These are phyloP conservation scores for Drosophila melanosoma DNA, from an alignment of 2,888 invertebrate genomes.

Conservation along the genomic window DNA sequence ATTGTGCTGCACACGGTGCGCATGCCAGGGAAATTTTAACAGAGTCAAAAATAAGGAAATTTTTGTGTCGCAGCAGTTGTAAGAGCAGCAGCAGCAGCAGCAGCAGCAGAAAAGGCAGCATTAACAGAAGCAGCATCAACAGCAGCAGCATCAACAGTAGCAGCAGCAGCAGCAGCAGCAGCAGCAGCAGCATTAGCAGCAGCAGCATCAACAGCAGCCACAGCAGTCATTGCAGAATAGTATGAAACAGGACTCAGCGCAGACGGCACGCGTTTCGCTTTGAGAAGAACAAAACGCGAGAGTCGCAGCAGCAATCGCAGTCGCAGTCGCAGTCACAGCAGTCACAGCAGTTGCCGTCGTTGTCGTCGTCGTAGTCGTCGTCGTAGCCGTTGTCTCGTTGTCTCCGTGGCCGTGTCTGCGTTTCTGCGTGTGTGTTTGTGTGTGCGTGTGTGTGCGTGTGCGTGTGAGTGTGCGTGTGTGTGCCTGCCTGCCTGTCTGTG, in stretches of 20 bases:
- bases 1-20: constrained; percentile 56
- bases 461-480: constrained; percentile 20
- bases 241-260: constrained; percentile 80
- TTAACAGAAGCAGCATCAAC: constrained; percentile 49
- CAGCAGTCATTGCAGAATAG: constrained; percentile 58
- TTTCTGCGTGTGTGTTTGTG: constrained; percentile 34
- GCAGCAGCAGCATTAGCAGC: constrained; percentile 25
- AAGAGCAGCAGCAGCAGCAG: constrained; percentile 32
- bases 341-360: constrained; percentile 29
- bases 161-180: constrained; percentile 22
- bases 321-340: constrained; percentile 23
- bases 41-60: constrained; percentile 62
- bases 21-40: constrained; percentile 78
- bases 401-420: constrained; percentile 40
- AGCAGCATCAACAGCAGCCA: constrained; percentile 30
- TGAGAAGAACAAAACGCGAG: constrained; percentile 63
- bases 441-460: constrained; percentile 29
- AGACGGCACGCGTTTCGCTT: constrained; percentile 80
- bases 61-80: constrained; percentile 63
- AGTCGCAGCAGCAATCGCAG: constrained; percentile 37
- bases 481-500: constrained; percentile 1
- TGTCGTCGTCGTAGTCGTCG: constrained; percentile 21
- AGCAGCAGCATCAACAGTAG: constrained; percentile 18
- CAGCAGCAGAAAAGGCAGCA: constrained; percentile 31
- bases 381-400: constrained; percentile 41